A percentile compares a stretch with the other conserved stretches of the same genome.
Conservation (phyloP, 2,113 vertebrate genomes). For the Sinocyclocheilus grahami region DNA sequence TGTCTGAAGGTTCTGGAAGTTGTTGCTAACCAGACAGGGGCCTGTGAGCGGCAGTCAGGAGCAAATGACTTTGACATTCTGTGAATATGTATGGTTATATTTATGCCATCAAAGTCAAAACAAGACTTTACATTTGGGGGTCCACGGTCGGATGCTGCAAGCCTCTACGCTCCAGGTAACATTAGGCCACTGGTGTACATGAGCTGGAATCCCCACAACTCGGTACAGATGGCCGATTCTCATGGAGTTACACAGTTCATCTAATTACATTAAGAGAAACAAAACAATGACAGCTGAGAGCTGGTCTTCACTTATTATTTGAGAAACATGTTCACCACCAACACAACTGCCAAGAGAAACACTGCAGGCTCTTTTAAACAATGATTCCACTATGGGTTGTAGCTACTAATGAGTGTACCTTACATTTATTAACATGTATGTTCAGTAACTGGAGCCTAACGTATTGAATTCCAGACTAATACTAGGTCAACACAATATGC, state of each 20-base stretch:
- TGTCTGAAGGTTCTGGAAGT: conserved; percentile 80
- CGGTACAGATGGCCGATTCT: conserved; percentile 87
- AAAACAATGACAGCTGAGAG: conserved; percentile 62
- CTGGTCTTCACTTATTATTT: conserved; percentile 60
- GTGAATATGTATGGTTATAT: conserved; percentile 2
- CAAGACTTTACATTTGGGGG: conserved; percentile 77
- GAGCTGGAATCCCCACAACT: conserved; percentile 90
- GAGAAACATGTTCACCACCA: conserved; percentile 63
- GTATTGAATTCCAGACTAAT: conserved; percentile 70
- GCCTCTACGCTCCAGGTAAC: conserved; percentile 86
- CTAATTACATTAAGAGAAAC: conserved; percentile 74
- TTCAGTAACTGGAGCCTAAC: conserved; percentile 71
- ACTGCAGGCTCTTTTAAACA: conserved; percentile 66
- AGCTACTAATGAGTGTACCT: conserved; percentile 72
- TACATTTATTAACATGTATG: conserved; percentile 76
- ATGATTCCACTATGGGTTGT: conserved; percentile 70
- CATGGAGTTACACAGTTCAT: conserved; percentile 90
- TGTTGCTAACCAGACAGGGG: conserved; percentile 72
- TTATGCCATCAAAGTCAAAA: conserved; percentile 26
- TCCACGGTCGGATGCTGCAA: conserved; percentile 78
- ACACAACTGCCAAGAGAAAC: conserved; percentile 71
- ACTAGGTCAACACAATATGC: conserved; percentile 76
- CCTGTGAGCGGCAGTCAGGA: conserved; percentile 68
- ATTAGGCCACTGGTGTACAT: conserved; percentile 82
- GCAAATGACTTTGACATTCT: conserved; percentile 14